Conservation (phyloP, 2,113 vertebrate genomes). For the Petrocephalus microphthalmus region DNA sequence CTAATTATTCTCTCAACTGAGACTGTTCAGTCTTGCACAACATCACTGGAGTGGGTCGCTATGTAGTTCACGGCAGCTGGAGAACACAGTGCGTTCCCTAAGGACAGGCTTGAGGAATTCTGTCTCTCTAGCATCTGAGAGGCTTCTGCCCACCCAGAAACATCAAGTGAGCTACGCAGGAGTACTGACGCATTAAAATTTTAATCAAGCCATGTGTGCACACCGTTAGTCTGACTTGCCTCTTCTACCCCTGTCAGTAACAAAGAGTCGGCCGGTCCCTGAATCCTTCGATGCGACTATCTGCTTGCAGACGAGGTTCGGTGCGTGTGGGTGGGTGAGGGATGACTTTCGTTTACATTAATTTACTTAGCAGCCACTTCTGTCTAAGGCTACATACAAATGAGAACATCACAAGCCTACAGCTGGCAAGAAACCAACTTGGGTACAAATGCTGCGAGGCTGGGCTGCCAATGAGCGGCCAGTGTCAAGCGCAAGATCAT, state of each 20-base stretch:
- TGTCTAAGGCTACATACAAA: not conserved
- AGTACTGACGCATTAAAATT: too few species aligned
- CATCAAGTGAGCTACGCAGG: too few species aligned
- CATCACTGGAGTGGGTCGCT: not conserved
- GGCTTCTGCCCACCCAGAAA: too few species aligned
- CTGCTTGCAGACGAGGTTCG: not conserved
- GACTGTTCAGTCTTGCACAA: not conserved
- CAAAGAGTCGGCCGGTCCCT: not conserved
- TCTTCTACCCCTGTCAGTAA: not conserved
- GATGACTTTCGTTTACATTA: not conserved
- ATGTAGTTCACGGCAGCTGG: not conserved
- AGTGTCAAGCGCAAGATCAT: not conserved
- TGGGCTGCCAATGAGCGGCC: not conserved
- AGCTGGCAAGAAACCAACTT: not conserved
- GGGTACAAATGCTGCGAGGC: not conserved
- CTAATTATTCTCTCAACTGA: not conserved
- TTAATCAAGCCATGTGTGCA: not conserved
- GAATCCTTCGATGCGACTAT: not conserved
- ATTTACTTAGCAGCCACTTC: not conserved
- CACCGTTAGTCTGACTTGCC: not conserved
- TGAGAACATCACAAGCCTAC: not conserved
- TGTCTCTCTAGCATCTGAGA: not conserved
- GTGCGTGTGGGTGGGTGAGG: not conserved
- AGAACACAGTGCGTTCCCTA: not conserved
- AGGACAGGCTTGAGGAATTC: not conserved